phyloP scores from a whole-genome alignment of 1,140 invertebrate species.

The Cotesia chilonis region DNA sequence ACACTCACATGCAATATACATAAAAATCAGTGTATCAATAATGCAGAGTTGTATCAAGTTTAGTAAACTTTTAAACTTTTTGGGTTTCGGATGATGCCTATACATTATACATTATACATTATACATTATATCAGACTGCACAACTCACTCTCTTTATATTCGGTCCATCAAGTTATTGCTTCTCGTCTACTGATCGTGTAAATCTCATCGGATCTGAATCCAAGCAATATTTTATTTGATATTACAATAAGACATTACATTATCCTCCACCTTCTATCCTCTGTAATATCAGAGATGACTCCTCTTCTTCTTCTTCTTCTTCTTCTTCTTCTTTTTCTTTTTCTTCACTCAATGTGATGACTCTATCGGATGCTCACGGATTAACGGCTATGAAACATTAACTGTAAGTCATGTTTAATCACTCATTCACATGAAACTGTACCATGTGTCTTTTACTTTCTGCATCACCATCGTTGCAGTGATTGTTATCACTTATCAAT shows the following conservation, averaged over 20 bases:
- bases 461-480: no score
- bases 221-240: constrained; percentile 41
- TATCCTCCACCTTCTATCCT: constrained; percentile 47
- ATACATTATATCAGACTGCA: no score
- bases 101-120: no score
- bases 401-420: not conserved
- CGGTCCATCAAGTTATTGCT: constrained; percentile 37
- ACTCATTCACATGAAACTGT: not conserved
- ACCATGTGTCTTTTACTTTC: not conserved
- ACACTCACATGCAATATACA: no score
- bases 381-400: no score
- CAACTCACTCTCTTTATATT: constrained; percentile 7
- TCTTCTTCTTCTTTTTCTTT: no score
- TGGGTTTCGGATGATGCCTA: no score
- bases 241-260: constrained; percentile 47
- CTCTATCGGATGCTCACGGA: constrained; percentile 43
- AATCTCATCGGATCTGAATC: not conserved
- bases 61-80: no score
- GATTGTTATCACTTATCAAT: no score
- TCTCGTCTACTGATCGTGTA: not conserved
- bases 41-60: no score
- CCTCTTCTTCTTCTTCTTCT: no score
- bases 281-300: not conserved
- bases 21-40: no score
- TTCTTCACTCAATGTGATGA: constrained; percentile 36